A percentile compares a stretch with the other conserved stretches of the same genome.
These are phyloP conservation scores for Crossaster papposus DNA, from an alignment of 53 echinoderm and acorn worm genomes.

Conservation along the genomic window DNA sequence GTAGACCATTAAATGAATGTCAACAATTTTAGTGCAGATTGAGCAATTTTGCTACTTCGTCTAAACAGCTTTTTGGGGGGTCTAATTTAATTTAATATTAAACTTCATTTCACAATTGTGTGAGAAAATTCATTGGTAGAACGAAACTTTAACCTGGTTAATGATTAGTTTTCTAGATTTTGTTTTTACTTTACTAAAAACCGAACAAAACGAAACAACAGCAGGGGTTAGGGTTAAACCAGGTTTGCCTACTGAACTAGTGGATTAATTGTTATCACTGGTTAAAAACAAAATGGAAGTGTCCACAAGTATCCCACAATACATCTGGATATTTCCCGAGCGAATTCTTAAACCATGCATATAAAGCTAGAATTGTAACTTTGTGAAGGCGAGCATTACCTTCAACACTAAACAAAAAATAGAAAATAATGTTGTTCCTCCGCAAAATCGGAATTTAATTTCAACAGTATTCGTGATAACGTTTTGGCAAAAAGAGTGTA, in stretches of 20 bases:
- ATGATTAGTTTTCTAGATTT: too few relatives aligned
- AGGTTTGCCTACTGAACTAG: background rate
- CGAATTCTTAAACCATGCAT: background rate
- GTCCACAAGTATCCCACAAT: slow-evolving; percentile 14
- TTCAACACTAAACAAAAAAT: background rate
- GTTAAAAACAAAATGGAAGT: slow-evolving; percentile 13
- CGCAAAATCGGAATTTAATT: too few relatives aligned
- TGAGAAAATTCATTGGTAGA: too few relatives aligned
- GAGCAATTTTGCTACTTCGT: too few relatives aligned
- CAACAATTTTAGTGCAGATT: too few relatives aligned
- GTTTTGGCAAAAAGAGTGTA: background rate
- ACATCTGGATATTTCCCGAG: background rate
- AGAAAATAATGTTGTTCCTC: too few relatives aligned
- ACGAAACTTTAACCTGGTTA: too few relatives aligned
- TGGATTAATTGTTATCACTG: background rate
- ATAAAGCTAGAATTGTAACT: background rate
- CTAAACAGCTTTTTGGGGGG: too few relatives aligned
- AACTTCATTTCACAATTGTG: too few relatives aligned
- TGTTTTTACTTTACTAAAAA: too few relatives aligned
- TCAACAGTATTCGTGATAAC: background rate
- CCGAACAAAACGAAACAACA: background rate
- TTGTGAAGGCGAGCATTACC: background rate
- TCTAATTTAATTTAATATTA: too few relatives aligned
- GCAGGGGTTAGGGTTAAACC: background rate
- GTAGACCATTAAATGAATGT: too few relatives aligned